Percentiles rank a stretch among this genome's conserved stretches.
Evolutionary conservation across 92 coral and sea anemone genomes (phyloP).

Genomic region (Epizoanthus rinbou): DNA sequence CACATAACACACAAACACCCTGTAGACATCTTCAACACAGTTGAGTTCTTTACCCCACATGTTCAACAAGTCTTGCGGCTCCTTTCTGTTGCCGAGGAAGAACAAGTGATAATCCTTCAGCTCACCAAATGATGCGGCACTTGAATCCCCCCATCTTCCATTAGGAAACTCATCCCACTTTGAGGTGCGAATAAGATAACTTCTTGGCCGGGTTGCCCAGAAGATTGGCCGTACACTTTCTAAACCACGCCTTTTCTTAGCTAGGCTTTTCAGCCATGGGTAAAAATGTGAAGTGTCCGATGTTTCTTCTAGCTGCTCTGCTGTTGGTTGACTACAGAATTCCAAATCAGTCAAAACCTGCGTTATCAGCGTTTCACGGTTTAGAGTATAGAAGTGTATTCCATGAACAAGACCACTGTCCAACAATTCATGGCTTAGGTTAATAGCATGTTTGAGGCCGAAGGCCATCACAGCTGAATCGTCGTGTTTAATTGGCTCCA

Average conservation of each 20-base stretch:
- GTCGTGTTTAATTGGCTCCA: slow-evolving; percentile 72
- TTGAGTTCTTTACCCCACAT: slow-evolving; percentile 85
- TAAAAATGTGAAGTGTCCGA: slow-evolving; percentile 42
- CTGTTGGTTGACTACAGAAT: slow-evolving; percentile 14
- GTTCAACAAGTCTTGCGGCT: slow-evolving; percentile 55
- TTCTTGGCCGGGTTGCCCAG: slow-evolving; percentile 89
- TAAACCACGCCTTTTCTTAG: slow-evolving; percentile 64
- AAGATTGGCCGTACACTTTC: slow-evolving; percentile 86
- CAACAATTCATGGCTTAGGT: slow-evolving; percentile 67
- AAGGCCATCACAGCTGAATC: slow-evolving; percentile 55
- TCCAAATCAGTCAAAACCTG: slow-evolving; percentile 58
- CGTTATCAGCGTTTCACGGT: slow-evolving; percentile 63
- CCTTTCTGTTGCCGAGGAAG: slow-evolving; percentile 60
- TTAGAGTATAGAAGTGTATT: slow-evolving; percentile 78
- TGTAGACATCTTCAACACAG: slow-evolving; percentile 64
- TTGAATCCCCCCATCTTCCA: slow-evolving; percentile 86
- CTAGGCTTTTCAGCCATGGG: slow-evolving; percentile 71
- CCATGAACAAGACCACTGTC: slow-evolving; percentile 75
- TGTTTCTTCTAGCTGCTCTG: slow-evolving; percentile 22
- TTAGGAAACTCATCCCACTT: slow-evolving; percentile 88
- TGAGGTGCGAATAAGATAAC: slow-evolving; percentile 83
- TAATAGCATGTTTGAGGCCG: slow-evolving; percentile 71
- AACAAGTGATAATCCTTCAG: slow-evolving; percentile 80
- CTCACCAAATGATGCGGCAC: slow-evolving; percentile 88
- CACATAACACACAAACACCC: slow-evolving; percentile 77